A percentile compares a stretch with the other conserved stretches of the same genome.
Evolutionary conservation across 2,113 vertebrate genomes (phyloP).

Genomic region (Callipepla squamata): DNA sequence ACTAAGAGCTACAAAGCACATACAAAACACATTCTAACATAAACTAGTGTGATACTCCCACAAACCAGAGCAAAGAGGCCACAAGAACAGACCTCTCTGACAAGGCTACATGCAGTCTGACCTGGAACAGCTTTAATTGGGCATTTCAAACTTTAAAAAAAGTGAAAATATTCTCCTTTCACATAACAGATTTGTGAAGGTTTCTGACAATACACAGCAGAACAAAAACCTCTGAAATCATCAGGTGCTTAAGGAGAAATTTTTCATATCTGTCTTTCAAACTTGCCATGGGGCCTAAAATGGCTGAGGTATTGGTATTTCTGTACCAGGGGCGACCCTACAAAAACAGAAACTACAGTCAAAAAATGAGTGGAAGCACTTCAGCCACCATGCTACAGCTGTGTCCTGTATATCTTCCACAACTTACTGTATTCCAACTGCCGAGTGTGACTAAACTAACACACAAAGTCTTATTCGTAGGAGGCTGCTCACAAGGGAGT

Average conservation of each 20-base stretch:
- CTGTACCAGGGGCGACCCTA: not conserved
- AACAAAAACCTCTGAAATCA: not conserved
- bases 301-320: not conserved
- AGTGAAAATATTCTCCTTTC: not conserved
- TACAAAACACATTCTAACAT: conserved; percentile 8
- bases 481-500: conserved; percentile 42
- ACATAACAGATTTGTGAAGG: conserved; percentile 16
- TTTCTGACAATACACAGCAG: not conserved
- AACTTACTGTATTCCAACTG: conserved; percentile 10
- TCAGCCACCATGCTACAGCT: conserved; percentile 24
- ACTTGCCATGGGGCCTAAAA: not conserved
- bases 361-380: conserved; percentile 11
- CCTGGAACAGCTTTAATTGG: conserved; percentile 39
- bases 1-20: not conserved
- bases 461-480: not conserved
- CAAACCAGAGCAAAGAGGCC: conserved; percentile 37
- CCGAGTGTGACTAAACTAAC: conserved; percentile 33
- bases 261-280: not conserved
- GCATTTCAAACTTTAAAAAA: conserved; percentile 14
- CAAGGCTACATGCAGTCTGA: conserved; percentile 6
- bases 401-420: conserved; percentile 17
- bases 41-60: not conserved
- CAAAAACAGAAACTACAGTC: conserved; percentile 1
- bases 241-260: not conserved
- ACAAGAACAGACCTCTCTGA: conserved; percentile 32